Conservation (phyloP, 2,113 vertebrate genomes). For the Agapornis roseicollis region DNA sequence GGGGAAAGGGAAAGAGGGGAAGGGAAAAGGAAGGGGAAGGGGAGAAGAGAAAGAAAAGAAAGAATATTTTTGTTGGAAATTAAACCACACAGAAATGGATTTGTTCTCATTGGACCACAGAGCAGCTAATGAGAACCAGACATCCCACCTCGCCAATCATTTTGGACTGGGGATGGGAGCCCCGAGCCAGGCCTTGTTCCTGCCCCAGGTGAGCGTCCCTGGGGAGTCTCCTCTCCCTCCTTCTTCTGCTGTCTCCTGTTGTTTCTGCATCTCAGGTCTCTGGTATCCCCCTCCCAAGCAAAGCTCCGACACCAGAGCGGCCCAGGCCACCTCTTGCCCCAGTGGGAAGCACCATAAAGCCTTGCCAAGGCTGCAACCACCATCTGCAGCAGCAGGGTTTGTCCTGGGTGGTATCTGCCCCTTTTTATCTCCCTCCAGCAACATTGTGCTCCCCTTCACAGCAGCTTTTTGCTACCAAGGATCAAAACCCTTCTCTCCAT, state of each 20-base stretch:
- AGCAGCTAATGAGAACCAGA: not conserved
- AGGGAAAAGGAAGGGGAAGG: rapidly evolving
- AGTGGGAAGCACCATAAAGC: not conserved
- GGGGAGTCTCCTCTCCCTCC: not conserved
- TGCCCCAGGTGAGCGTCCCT: not conserved
- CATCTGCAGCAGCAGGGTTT: not conserved
- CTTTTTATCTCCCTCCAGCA: not conserved
- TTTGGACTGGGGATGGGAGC: not conserved
- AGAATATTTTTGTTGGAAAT: not conserved
- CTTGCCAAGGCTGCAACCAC: not conserved
- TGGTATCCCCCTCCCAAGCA: not conserved
- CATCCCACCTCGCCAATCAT: rapidly evolving
- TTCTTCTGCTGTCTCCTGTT: not conserved
- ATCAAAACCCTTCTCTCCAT: not conserved
- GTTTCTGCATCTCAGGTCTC: not conserved
- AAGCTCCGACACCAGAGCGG: not conserved
- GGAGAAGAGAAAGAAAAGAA: not conserved
- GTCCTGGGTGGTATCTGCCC: not conserved
- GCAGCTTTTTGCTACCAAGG: not conserved
- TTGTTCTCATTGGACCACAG: not conserved
- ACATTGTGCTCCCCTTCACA: not conserved
- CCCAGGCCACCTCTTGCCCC: not conserved
- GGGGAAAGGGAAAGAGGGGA: not conserved
- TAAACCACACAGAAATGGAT: not conserved
- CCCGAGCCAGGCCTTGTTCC: not conserved